Evolutionary conservation across 1,140 invertebrate genomes (phyloP), one percentile per base, ranked within the genome.

Genomic region (Lordiphosa mommai): DNA sequence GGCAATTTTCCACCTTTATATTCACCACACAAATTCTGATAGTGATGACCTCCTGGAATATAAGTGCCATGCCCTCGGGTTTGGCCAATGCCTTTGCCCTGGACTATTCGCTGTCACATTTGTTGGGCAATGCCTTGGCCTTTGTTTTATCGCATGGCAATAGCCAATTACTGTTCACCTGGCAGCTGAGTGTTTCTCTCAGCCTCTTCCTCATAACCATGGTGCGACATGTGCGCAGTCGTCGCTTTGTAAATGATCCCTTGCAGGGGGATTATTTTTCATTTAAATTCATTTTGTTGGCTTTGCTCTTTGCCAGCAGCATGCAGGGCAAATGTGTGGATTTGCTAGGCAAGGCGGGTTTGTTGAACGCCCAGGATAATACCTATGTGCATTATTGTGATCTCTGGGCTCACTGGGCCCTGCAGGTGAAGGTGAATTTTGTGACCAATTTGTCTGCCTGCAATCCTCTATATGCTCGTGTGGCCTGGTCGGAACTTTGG

Each of bases 1-100:
- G 88, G 88, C 73, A 88, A 48, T 88, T 88, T 53, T 89, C 88
- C 52, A 70, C 72, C 7, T 53, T 79, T 4, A 86, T 89, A 37
- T 89, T 88, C 41, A 65, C 80, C 29, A 84, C 87, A 2, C 88
- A 89, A 55, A 74, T 87, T 9, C 8, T 88, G 3, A 88, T 88
- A 34, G 49, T 88, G 33, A 82, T 87, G 69, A 56, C 60, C 4
- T 72, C 64, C 12, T 79, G 71, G 70, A 79, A 71, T 36, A 29
- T 65, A 2, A 67, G 65, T 58, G 34, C 52, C 0, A 33, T 85
- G 46, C 65, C 63, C 3, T 36, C 65, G 9, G 38, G 44, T 3
- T 32, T 77, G 36, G 60, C 72, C n/a, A 77, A 77, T 36, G 16
- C 61, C 10, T 84, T 89, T 10, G 70, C 63, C 1, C 20, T 88